Base-by-base conservation (phyloP, 2,113 vertebrate species). In the Montifringilla adamsi region DNA sequence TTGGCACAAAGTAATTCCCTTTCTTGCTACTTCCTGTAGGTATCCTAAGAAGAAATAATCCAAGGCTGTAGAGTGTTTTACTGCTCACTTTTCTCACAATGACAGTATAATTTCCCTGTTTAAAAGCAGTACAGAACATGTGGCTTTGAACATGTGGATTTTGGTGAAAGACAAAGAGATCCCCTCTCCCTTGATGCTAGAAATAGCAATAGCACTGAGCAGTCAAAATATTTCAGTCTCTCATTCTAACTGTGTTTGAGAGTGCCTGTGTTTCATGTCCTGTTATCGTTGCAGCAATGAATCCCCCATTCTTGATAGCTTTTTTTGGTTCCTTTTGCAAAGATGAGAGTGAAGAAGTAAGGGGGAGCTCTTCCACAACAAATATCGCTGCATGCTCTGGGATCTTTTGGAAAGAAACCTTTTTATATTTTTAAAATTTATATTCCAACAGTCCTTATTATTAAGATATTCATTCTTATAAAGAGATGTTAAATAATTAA, bases 341-440 rank as follows among this genome's bases (percentile, higher is more conserved):
- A 95, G 91, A 59, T 41, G 92, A 95, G 96, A 90, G 44, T 91
- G 81, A 97, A 93, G 97, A 97, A 98, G 98, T 98, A 97, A 98
- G 98, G 98, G 98, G 98, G 98, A 98, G 98, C 98, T 98, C 95
- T 98, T 98, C 94, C 96, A 97, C 98, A 97, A 98, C 97, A 97
- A 98, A 98, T 98, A 92, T 89, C 64, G 0, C 87, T 92, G 82
- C 76, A 41, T 76, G 47, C 69, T 84, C 84, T 74, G 86, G 79
- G 85, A 96, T 97, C 87, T 98, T 98, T 97, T 96, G 96, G 94
- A 98, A 96, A 86, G 66, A 93, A 94, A 66, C 50, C 20, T 46
- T 80, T 86, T 85, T 80, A 81, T 82, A 56, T 59, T 49, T 77
- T 75, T 73, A 14, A 43, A 76, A 95, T 63, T 73, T 84, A 15